phyloP scores from a whole-genome alignment of 2,113 vertebrate species.

The Talpa occidentalis region DNA sequence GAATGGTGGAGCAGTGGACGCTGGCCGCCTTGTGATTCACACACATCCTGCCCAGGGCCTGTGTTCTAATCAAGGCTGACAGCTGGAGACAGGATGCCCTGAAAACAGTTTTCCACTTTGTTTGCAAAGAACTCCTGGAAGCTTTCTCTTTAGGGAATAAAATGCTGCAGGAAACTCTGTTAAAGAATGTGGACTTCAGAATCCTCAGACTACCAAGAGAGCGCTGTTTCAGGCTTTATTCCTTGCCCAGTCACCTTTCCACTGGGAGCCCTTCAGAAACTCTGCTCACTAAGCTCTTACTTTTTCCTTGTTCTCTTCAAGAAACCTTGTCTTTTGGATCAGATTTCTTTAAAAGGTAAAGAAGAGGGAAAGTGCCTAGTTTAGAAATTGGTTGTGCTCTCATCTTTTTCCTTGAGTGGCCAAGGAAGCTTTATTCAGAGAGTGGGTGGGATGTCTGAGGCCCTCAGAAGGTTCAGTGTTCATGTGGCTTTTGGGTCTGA shows the following conservation, averaged over 20 bases:
- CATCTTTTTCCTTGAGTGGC: background rate
- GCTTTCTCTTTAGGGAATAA: background rate
- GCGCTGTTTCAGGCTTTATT: background rate
- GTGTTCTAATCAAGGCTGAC: slow-evolving; percentile 71
- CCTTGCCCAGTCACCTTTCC: background rate
- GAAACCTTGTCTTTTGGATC: background rate
- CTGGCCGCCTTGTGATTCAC: slow-evolving; percentile 45
- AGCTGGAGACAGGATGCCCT: slow-evolving; percentile 49
- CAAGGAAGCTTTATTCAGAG: background rate
- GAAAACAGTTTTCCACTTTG: background rate
- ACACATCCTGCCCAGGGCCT: background rate
- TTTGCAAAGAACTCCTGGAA: slow-evolving; percentile 10
- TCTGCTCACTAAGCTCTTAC: background rate
- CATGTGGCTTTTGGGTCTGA: background rate
- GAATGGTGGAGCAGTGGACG: background rate
- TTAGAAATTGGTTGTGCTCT: background rate
- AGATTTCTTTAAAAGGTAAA: background rate
- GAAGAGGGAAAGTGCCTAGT: background rate
- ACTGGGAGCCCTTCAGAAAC: accelerated
- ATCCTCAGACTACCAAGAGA: background rate
- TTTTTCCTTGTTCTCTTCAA: too few relatives aligned
- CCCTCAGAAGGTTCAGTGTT: too few relatives aligned
- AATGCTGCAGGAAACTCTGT: background rate
- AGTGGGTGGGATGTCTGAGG: background rate
- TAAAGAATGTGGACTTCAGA: background rate